Conservation (phyloP, 53 echinoderm and acorn worm species). For the Actinopyga echinites region DNA sequence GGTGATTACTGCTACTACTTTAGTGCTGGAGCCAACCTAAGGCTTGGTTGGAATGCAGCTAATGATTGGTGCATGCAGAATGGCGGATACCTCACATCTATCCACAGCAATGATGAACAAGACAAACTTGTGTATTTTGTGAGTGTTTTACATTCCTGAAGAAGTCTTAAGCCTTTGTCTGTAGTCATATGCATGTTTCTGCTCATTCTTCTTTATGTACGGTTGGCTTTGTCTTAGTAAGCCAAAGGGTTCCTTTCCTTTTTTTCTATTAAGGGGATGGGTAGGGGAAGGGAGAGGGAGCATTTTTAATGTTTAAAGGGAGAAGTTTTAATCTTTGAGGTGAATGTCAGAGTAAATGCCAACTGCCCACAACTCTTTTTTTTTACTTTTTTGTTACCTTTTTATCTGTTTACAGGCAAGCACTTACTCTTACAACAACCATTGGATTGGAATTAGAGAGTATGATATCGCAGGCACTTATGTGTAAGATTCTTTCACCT, state of each 20-base stretch:
- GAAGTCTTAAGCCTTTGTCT: neutral
- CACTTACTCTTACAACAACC: neutral
- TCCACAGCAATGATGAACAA: conserved; percentile 63
- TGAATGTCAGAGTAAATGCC: no score
- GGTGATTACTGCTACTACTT: conserved; percentile 71
- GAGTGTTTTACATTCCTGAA: neutral
- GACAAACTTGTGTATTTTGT: conserved; percentile 57
- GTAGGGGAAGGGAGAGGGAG: no score
- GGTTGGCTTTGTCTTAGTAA: no score
- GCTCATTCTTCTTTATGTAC: no score
- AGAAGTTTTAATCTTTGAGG: no score
- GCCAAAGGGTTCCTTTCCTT: neutral
- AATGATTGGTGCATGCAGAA: conserved; percentile 59
- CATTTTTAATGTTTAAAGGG: no score
- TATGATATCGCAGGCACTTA: conserved; percentile 41
- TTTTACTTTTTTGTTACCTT: neutral
- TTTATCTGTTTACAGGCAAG: neutral
- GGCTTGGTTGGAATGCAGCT: conserved; percentile 55
- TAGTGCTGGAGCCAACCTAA: conserved; percentile 34
- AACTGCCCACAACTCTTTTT: no score
- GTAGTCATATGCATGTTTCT: neutral
- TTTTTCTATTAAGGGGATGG: neutral
- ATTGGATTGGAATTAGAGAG: conserved; percentile 68
- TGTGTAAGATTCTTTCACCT: conserved; percentile 20
- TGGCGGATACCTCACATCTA: conserved; percentile 60